These are phyloP conservation scores for Sorex fumeus DNA, from an alignment of 2,113 vertebrate species.

Conservation along the genomic window DNA sequence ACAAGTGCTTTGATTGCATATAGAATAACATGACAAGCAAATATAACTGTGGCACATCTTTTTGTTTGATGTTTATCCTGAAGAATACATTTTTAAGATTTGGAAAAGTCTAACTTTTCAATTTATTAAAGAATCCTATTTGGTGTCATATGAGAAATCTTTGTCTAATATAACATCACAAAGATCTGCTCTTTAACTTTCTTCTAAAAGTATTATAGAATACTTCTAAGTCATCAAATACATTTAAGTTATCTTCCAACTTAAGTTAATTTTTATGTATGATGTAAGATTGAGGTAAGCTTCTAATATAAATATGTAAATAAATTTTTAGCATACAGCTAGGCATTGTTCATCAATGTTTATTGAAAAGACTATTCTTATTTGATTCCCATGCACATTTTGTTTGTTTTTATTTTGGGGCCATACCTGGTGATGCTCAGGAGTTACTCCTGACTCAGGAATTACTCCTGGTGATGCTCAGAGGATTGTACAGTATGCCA, in stretches of 20 bases:
- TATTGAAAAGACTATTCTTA: not conserved
- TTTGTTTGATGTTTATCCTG: not conserved
- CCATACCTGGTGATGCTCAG: no score
- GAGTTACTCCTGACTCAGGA: no score
- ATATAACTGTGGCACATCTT: constrained; percentile 1
- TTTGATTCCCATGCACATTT: no score
- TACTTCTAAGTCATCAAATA: not conserved
- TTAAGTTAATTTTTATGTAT: constrained; percentile 36
- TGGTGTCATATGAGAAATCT: constrained; percentile 24
- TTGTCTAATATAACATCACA: not conserved
- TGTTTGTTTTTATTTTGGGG: no score
- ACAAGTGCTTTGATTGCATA: not conserved
- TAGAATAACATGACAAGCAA: not conserved
- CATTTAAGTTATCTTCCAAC: not conserved
- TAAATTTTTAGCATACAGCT: not conserved
- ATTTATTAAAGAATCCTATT: not conserved
- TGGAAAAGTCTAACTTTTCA: not conserved
- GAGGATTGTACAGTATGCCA: no score
- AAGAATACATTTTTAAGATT: not conserved
- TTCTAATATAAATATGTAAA: not conserved
- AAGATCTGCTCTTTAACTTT: not conserved
- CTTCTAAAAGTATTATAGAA: not conserved
- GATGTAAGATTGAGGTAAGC: not conserved
- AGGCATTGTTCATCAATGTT: not conserved
- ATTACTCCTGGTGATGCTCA: no score